A percentile compares a stretch with the other conserved stretches of the same genome.
Conservation (phyloP, 2,797 vertebrate genomes). For the Bovichtus variegatus region DNA sequence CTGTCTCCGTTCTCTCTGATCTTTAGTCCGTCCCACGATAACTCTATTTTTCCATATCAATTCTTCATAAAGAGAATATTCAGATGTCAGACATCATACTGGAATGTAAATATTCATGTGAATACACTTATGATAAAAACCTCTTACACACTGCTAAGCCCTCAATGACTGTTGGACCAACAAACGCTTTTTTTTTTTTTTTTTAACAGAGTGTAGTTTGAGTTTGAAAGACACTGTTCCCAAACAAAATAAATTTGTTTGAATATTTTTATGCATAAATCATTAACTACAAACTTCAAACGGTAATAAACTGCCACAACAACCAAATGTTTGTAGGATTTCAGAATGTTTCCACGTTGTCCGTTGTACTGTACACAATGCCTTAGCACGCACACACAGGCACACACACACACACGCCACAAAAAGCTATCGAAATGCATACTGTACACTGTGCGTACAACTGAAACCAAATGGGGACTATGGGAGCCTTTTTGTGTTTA, state of each 20-base stretch:
- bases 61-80: constrained; percentile 51
- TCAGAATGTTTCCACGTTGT: constrained; percentile 75
- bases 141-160: constrained; percentile 36
- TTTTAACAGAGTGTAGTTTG: constrained; percentile 36
- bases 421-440: constrained; percentile 48
- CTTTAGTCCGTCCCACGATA: constrained; percentile 11
- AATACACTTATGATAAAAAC: constrained; percentile 57
- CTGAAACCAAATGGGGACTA: constrained; percentile 73
- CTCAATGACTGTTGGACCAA: constrained; percentile 40
- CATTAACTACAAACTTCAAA: constrained; percentile 78
- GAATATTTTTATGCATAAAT: constrained; percentile 75
- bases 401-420: constrained; percentile 34
- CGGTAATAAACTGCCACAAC: constrained; percentile 68
- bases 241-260: constrained; percentile 78
- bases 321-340: constrained; percentile 75
- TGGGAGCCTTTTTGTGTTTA: constrained; percentile 72
- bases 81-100: constrained; percentile 64
- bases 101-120: constrained; percentile 74
- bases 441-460: constrained; percentile 61
- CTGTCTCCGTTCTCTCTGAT: not conserved
- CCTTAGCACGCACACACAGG: constrained; percentile 10
- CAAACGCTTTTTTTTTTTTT: constrained; percentile 24
- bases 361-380: constrained; percentile 66
- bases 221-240: constrained; percentile 70
- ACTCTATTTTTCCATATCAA: constrained; percentile 46